Evolutionary conservation across 2,797 vertebrate species (phyloP), one percentile per base, ranked within the genome.

Genomic region (Dryobates pubescens): DNA sequence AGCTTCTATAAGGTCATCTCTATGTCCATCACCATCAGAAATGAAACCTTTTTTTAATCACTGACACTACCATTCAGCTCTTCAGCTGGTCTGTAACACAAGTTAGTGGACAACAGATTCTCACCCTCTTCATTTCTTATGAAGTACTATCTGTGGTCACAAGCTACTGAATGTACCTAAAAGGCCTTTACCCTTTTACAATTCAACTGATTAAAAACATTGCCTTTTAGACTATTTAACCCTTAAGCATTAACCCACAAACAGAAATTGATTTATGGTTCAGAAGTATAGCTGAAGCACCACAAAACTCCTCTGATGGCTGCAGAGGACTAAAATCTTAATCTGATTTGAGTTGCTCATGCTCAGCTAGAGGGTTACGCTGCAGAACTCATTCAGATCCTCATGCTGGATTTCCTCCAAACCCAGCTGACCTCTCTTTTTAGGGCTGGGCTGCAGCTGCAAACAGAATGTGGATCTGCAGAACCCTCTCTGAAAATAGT

Each of bases 401-500:
- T 73, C 29, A 22, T 0, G 2, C 51, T 90, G 82, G 92, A 90
- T 82, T 89, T 32, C 30, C 49, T 95, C 92, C 89, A 94, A 96
- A 88, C 53, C 53, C 43, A 4, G 76, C 15, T 7, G 8, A 88
- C 59, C 93, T 88, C 92, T 90, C 82, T 92, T 83, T 91, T 91
- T 83, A 89, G 77, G 90, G 71, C 72, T 82, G 71, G 86, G 59
- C 47, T 96, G 88, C 88, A 97, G 95, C 95, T 96, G 87, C 92
- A 96, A 86, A 64, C 88, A 94, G 90, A 94, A 86, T 86, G 77
- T 94, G 77, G 68, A 86, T 96, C 93, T 96, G 67, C 80, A 90
- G 74, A 94, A 71, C 53, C 30, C 54, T 94, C 76, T 88, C 96
- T 96, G 94, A 96, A 97, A 98, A 97, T 96, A 98, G 94, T 71